These are phyloP conservation scores for Amphipoea oculea DNA, from an alignment of 2,888 invertebrate genomes.

Conservation along the genomic window DNA sequence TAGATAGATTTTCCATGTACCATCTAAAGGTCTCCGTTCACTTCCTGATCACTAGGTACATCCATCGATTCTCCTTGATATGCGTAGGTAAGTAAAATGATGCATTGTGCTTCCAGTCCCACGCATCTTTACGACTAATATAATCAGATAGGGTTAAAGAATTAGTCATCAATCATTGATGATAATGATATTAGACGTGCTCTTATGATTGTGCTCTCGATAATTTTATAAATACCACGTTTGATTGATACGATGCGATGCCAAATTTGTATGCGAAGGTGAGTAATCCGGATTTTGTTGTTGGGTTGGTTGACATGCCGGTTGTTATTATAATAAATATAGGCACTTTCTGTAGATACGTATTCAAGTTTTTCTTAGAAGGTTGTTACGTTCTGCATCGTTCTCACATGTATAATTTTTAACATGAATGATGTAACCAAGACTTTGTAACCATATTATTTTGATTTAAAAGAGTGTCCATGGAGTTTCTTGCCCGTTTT, in stretches of 20 bases:
- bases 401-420: no score
- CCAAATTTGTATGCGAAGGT: constrained; percentile 66
- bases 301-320: constrained; percentile 38
- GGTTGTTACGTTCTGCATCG: no score
- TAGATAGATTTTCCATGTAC: constrained; percentile 62
- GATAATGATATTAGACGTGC: constrained; percentile 88
- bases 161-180: constrained; percentile 89
- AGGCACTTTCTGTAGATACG: constrained; percentile 1
- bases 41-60: constrained; percentile 56
- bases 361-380: not conserved
- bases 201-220: constrained; percentile 83
- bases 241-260: constrained; percentile 67
- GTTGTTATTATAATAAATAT: constrained; percentile 16
- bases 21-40: constrained; percentile 69
- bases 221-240: constrained; percentile 79
- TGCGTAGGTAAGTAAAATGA: constrained; percentile 78
- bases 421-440: no score
- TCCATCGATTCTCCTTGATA: constrained; percentile 68
- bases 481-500: no score
- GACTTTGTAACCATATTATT: no score
- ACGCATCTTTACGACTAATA: constrained; percentile 85
- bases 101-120: constrained; percentile 87
- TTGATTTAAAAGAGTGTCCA: no score
- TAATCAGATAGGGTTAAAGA: constrained; percentile 84
- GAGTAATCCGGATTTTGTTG: constrained; percentile 53